A percentile compares a stretch with the other conserved stretches of the same genome.
These are phyloP conservation scores for Hystrix cristata DNA, from an alignment of 2,113 vertebrate genomes.

Conservation along the genomic window DNA sequence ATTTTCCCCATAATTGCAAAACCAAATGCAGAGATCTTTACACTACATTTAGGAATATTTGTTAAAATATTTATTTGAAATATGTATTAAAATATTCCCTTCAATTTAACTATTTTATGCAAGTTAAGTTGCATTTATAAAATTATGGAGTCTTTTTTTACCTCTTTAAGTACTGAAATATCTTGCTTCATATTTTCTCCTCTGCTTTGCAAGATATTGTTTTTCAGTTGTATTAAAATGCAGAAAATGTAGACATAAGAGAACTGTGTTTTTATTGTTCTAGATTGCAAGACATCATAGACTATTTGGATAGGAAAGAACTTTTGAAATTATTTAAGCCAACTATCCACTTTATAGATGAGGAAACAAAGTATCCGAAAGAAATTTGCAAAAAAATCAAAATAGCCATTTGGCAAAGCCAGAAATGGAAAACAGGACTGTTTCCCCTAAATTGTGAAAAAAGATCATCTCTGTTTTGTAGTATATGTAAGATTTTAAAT, in stretches of 20 bases:
- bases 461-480: neutral
- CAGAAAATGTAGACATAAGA: neutral
- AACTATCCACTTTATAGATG: neutral
- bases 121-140: neutral
- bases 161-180: neutral
- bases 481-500: neutral
- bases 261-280: neutral
- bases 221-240: neutral
- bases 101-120: conserved; percentile 20
- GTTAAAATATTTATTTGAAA: neutral
- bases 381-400: neutral
- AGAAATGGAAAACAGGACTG: neutral
- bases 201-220: neutral
- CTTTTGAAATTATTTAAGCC: neutral
- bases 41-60: conserved; percentile 31
- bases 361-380: neutral
- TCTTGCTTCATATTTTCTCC: neutral
- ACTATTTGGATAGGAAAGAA: neutral
- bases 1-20: neutral
- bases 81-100: neutral
- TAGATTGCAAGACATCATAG: neutral
- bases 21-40: neutral
- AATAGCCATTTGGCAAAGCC: neutral
- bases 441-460: neutral
- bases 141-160: neutral